These are phyloP conservation scores for Nyctalus aviator DNA, from an alignment of 2,797 vertebrate species.

Conservation along the genomic window DNA sequence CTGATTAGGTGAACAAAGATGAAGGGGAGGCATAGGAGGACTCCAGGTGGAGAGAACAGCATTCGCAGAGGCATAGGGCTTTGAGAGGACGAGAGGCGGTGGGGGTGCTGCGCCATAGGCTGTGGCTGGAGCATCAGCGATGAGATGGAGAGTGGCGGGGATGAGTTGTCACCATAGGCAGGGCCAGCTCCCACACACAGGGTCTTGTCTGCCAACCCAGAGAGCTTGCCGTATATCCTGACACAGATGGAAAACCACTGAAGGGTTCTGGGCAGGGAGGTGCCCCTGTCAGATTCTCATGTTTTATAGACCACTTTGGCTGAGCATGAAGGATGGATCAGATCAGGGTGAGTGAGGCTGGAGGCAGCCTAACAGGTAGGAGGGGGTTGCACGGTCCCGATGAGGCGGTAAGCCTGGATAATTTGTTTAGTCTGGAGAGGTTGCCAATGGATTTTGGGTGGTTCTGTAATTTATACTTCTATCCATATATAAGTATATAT, in stretches of 20 bases:
- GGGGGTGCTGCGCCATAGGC: not conserved
- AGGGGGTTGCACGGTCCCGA: not conserved
- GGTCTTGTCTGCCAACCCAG: not conserved
- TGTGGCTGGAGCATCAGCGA: accelerated
- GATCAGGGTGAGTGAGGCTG: not conserved
- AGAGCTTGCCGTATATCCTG: not conserved
- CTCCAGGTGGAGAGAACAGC: not conserved
- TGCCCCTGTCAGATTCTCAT: not conserved
- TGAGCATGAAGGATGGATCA: not conserved
- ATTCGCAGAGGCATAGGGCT: not conserved
- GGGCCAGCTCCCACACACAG: not conserved
- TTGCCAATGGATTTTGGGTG: not conserved
- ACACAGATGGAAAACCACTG: not conserved
- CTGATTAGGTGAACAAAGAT: not conserved
- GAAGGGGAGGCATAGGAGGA: not conserved
- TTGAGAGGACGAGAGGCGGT: not conserved
- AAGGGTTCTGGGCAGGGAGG: not conserved
- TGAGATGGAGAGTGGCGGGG: not conserved
- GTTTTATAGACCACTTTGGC: not conserved
- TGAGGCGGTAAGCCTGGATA: not conserved
- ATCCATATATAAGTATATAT: not conserved
- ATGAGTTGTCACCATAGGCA: accelerated
- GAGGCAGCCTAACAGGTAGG: not conserved
- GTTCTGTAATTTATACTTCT: not conserved
- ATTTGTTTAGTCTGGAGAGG: not conserved